phyloP scores from a whole-genome alignment of 2,113 vertebrate species.

The Candoia aspera region DNA sequence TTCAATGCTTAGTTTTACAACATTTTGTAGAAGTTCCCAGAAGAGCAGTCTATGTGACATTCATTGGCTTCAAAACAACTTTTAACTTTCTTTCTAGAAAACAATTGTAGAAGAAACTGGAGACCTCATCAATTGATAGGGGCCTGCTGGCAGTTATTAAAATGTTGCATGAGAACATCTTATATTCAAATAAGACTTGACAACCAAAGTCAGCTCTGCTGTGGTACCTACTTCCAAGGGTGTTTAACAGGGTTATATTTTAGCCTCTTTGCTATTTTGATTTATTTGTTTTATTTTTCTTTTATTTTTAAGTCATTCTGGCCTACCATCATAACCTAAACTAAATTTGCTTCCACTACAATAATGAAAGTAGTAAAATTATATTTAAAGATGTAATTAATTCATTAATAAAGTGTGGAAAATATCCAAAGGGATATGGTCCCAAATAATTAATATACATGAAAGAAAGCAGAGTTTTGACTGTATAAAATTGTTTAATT shows the following conservation, averaged over 20 bases:
- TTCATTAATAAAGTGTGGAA: background rate
- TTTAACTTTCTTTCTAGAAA: background rate
- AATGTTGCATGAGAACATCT: background rate
- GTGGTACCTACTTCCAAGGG: background rate
- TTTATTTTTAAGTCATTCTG: background rate
- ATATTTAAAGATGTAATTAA: background rate
- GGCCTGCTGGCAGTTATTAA: background rate
- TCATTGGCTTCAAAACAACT: background rate
- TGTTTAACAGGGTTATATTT: background rate
- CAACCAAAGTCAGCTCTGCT: background rate
- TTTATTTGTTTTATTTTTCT: background rate
- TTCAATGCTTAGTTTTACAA: background rate
- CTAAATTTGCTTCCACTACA: background rate
- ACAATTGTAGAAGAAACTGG: background rate
- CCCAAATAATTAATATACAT: background rate
- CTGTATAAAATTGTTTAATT: background rate
- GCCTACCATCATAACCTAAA: background rate
- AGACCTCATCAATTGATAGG: background rate
- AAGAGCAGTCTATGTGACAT: background rate
- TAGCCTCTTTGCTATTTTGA: background rate
- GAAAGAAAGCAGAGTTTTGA: constrained; percentile 5
- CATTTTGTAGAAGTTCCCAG: background rate
- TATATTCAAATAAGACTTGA: background rate
- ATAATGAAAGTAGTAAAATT: background rate
- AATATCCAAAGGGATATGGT: background rate